Conservation (phyloP, 2,888 invertebrate genomes). For the Cephus sareptanus region DNA sequence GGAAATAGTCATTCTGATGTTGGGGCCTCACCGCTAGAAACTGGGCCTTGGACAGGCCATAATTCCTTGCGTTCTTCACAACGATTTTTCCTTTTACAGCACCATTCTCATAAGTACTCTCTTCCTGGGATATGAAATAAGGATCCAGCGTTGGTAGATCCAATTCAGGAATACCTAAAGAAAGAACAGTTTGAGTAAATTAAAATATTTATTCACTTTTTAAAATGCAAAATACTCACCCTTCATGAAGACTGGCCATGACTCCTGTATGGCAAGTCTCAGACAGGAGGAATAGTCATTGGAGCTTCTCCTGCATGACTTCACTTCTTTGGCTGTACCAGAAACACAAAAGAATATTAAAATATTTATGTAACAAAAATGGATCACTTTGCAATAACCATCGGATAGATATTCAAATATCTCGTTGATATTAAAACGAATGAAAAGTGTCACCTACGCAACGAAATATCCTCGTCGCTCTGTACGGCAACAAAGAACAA, state of each 20-base stretch:
- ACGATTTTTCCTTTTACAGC: conserved; percentile 67
- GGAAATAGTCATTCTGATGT: conserved; percentile 70
- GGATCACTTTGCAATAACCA: neutral
- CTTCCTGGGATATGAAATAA: conserved; percentile 65
- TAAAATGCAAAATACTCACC: conserved; percentile 39
- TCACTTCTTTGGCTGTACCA: conserved; percentile 45
- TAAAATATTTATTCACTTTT: neutral
- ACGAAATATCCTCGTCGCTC: conserved; percentile 8
- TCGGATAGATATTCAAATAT: neutral
- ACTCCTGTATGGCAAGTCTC: conserved; percentile 58
- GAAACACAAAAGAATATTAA: conserved; percentile 3
- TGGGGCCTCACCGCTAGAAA: conserved; percentile 71
- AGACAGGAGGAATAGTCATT: conserved; percentile 58
- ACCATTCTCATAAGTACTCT: conserved; percentile 60
- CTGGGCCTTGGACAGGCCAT: conserved; percentile 69
- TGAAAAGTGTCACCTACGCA: conserved; percentile 10
- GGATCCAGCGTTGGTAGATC: conserved; percentile 70
- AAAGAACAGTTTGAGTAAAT: neutral
- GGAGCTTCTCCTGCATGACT: conserved; percentile 51
- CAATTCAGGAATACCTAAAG: conserved; percentile 68
- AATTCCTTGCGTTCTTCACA: conserved; percentile 69
- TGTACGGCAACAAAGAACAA: conserved; percentile 7
- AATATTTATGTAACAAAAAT: neutral
- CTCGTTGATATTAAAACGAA: neutral
- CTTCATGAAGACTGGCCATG: conserved; percentile 54